phyloP scores from a whole-genome alignment of 2,888 invertebrate species.

The Lissonota sp. region DNA sequence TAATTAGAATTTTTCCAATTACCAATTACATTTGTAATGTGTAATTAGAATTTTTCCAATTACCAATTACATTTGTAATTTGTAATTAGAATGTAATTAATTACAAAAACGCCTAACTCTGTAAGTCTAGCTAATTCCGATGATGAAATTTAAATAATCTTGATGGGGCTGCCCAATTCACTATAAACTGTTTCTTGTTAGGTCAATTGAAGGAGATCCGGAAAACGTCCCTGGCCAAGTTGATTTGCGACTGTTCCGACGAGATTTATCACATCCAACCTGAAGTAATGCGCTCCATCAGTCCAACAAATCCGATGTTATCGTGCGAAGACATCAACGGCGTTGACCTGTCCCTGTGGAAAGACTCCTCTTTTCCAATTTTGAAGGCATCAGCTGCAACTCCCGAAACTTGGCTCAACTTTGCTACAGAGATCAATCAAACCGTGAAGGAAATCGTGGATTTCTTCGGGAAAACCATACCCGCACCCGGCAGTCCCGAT shows the following conservation, averaged over 20 bases:
- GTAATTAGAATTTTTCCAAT: too few species aligned
- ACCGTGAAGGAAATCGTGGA: conserved; percentile 69
- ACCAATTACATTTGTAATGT: too few species aligned
- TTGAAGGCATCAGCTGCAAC: conserved; percentile 12
- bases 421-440: conserved; percentile 70
- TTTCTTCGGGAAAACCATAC: conserved; percentile 62
- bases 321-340: conserved; percentile 87
- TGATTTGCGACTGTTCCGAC: conserved; percentile 92
- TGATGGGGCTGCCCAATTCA: too few species aligned
- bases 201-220: conserved; percentile 93
- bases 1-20: too few species aligned
- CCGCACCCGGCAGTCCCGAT: conserved; percentile 59
- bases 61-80: too few species aligned
- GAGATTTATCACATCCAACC: conserved; percentile 87
- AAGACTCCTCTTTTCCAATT: conserved; percentile 72
- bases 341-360: conserved; percentile 87
- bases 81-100: too few species aligned
- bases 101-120: too few species aligned
- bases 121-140: too few species aligned
- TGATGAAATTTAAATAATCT: too few species aligned
- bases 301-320: conserved; percentile 86
- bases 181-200: conserved; percentile 74
- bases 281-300: conserved; percentile 88
- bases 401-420: conserved; percentile 64
- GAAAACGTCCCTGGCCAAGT: conserved; percentile 89